Percentiles rank a stretch among this genome's conserved stretches.
phyloP scores from a whole-genome alignment of 2,888 invertebrate species.

The Thera obeliscata region DNA sequence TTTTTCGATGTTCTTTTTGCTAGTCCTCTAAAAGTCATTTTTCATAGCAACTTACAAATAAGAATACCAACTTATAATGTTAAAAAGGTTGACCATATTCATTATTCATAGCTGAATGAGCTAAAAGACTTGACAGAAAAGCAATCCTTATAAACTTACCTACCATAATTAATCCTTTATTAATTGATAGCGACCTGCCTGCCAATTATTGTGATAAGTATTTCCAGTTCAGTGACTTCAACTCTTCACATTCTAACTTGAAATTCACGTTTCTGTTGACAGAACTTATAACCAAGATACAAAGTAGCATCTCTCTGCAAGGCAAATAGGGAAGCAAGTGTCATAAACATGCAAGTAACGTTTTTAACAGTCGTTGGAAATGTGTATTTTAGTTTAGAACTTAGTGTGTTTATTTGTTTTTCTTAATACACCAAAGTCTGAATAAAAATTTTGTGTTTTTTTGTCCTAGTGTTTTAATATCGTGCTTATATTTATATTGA shows the following conservation, averaged over 20 bases:
- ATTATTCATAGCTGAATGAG: neutral
- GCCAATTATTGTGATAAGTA: constrained; percentile 29
- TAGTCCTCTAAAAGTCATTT: too few species aligned
- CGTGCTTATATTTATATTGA: too few species aligned
- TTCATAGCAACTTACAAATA: too few species aligned
- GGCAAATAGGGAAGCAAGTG: constrained; percentile 20
- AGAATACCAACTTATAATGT: too few species aligned
- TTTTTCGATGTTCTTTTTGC: too few species aligned
- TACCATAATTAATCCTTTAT: constrained; percentile 30
- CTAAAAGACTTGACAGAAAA: constrained; percentile 9
- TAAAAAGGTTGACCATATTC: too few species aligned
- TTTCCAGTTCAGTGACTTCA: constrained; percentile 42
- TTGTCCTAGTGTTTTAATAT: too few species aligned
- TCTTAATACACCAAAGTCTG: neutral
- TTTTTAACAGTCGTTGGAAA: neutral
- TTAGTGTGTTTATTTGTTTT: neutral
- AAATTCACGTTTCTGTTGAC: constrained; percentile 43
- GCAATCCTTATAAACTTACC: constrained; percentile 25
- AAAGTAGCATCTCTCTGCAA: constrained; percentile 21
- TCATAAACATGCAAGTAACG: neutral
- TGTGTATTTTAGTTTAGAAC: neutral
- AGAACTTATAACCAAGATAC: constrained; percentile 39
- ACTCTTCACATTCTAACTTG: constrained; percentile 36
- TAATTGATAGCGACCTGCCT: constrained; percentile 13
- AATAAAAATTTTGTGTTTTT: too few species aligned